Evolutionary conservation across 2,113 vertebrate species (phyloP), one percentile per base, ranked within the genome.

Genomic region (Numida meleagris): DNA sequence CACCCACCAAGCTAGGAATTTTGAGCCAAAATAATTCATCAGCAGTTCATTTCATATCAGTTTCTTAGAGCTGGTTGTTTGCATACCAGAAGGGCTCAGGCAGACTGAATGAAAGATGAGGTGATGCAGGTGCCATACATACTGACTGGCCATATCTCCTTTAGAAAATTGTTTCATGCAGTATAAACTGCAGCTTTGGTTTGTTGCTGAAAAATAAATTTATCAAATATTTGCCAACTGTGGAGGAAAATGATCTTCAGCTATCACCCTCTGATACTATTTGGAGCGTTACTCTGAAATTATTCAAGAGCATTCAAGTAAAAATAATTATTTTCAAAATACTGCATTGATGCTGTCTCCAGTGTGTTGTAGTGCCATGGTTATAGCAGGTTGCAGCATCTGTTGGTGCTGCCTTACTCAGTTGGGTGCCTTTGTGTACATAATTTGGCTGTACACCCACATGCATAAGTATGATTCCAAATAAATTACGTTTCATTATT

Each of bases 291-390:
- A 78, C 7, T n/a, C 36, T 81, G 55, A 84, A 81, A 75, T 86
- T 85, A 83, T 42, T 88, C 48, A 92, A 81, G 48, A 66, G 33
- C 67, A 90, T 83, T 43, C 62, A 74, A 48, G 43, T 55, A 88
- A 38, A 18, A 95, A 93, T 88, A 89, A 86, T 89, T 89, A 75
- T 75, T 34, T 86, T 62, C 33, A 91, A 94, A 92, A 43, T 92
- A 62, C 6, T 86, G 36, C 34, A 59, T 48, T 58, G 34, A 71
- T 51, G 19, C n/a, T 75, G 45, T 65, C 63, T 89, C 84, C 43
- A 66, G 71, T 17, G 45, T 88, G 58, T 82, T 88, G 72, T 89
- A 91, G 53, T 3, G 0, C 27, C 34, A 43, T 73, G 53, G 45
- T 87, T 86, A 63, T 42, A 96, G 57, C 31, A 95, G 73, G 66